These are phyloP conservation scores for Octodonta nipae DNA, from an alignment of 2,888 invertebrate genomes.

Conservation along the genomic window DNA sequence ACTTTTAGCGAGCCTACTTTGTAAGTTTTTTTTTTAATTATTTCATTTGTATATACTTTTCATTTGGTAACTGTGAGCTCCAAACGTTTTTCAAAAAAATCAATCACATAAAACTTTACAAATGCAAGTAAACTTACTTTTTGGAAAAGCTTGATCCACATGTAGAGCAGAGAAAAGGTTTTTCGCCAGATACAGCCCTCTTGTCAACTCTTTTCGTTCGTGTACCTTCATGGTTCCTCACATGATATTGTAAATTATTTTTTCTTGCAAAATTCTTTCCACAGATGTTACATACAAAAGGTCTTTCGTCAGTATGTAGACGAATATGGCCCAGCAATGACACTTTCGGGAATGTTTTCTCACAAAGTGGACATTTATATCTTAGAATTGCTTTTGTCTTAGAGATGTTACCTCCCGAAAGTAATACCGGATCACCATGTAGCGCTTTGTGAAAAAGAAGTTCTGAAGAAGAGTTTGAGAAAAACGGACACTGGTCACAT, in stretches of 20 bases:
- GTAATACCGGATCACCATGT: conserved; percentile 41
- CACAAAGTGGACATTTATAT: conserved; percentile 55
- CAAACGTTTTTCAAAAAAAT: too few species aligned
- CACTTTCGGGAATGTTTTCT: conserved; percentile 48
- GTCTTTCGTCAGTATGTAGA: conserved; percentile 61
- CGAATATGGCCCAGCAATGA: conserved; percentile 57
- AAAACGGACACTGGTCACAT: conserved; percentile 49
- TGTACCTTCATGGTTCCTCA: conserved; percentile 35
- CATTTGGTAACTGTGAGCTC: too few species aligned
- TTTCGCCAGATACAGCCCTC: conserved; percentile 13
- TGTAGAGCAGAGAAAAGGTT: conserved; percentile 33
- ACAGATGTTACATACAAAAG: conserved; percentile 53
- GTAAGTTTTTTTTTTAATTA: too few species aligned
- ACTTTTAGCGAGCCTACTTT: too few species aligned
- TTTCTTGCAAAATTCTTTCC: conserved; percentile 50
- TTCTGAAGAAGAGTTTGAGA: conserved; percentile 54
- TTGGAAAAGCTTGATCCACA: conserved; percentile 38
- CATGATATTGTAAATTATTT: conserved; percentile 51
- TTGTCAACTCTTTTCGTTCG: conserved; percentile 7
- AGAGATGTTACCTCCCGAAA: conserved; percentile 20
- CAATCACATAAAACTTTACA: too few species aligned
- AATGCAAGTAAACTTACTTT: conserved; percentile 34
- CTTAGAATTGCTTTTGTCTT: conserved; percentile 32
- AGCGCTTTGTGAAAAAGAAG: conserved; percentile 59
- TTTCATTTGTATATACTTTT: too few species aligned